These are phyloP conservation scores for Bombus superbus DNA, from an alignment of 1,140 invertebrate species.

Conservation along the genomic window DNA sequence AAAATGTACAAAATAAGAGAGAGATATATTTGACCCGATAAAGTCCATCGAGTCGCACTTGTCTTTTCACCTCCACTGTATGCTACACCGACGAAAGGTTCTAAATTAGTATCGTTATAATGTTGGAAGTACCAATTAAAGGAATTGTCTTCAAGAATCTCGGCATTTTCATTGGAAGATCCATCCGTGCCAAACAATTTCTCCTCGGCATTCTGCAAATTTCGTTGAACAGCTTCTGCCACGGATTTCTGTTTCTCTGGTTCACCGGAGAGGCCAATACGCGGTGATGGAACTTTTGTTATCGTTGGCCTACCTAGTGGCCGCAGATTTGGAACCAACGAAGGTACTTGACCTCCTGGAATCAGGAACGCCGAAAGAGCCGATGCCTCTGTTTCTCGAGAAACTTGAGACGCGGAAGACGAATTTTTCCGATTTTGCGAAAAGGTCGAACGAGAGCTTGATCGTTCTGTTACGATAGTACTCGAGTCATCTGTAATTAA, in stretches of 20 bases:
- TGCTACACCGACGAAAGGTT: slow-evolving; percentile 85
- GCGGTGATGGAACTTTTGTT: slow-evolving; percentile 85
- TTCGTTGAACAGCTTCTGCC: slow-evolving; percentile 42
- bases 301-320: slow-evolving; percentile 84
- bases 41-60: slow-evolving; percentile 39
- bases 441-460: background rate
- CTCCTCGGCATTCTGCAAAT: slow-evolving; percentile 30
- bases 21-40: slow-evolving; percentile 46
- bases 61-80: slow-evolving; percentile 64
- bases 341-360: slow-evolving; percentile 84
- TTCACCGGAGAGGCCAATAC: slow-evolving; percentile 65
- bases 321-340: slow-evolving; percentile 60
- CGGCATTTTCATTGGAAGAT: slow-evolving; percentile 58
- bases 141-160: slow-evolving; percentile 79
- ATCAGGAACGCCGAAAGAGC: slow-evolving; percentile 84
- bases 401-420: slow-evolving; percentile 41
- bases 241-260: slow-evolving; percentile 46
- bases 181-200: slow-evolving; percentile 28
- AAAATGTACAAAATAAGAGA: slow-evolving; percentile 36
- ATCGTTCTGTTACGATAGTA: background rate
- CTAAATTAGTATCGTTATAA: slow-evolving; percentile 88
- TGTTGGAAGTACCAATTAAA: slow-evolving; percentile 91
- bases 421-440: slow-evolving; percentile 41
- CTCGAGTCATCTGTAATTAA: slow-evolving; percentile 32
- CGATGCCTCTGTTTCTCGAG: slow-evolving; percentile 73